These are phyloP conservation scores for Macropus fuliginosus DNA, from an alignment of 2,797 vertebrate genomes.

Conservation along the genomic window DNA sequence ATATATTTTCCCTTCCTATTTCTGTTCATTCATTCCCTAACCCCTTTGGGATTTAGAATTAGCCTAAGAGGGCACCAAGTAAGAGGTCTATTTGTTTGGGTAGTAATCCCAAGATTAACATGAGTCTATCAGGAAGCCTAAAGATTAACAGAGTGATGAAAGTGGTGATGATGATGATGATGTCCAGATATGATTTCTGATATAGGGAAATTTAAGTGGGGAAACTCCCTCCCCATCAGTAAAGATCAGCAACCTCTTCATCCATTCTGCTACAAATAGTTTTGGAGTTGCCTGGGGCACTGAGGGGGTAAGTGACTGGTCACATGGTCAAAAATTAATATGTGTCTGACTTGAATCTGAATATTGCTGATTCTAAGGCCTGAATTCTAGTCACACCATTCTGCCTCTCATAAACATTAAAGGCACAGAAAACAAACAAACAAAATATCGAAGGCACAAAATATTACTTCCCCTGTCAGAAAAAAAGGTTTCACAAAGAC, in stretches of 20 bases:
- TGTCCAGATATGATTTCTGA: not conserved
- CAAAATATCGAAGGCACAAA: not conserved
- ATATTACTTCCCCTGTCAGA: not conserved
- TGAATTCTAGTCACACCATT: not conserved
- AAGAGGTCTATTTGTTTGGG: not conserved
- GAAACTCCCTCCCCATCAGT: not conserved
- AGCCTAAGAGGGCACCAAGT: not conserved
- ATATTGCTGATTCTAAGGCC: not conserved
- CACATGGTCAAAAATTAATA: not conserved
- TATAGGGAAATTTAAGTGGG: not conserved
- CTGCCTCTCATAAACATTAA: not conserved
- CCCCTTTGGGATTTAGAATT: not conserved
- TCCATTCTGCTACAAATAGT: not conserved
- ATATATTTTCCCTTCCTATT: not conserved
- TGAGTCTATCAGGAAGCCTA: not conserved
- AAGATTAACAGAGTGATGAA: not conserved
- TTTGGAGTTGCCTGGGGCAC: not conserved
- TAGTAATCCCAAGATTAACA: not conserved
- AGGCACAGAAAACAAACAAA: not conserved
- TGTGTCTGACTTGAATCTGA: too few relatives aligned
- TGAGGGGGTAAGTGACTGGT: not conserved
- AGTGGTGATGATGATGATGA: not conserved
- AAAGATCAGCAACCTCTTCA: not conserved
- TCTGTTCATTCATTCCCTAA: not conserved
- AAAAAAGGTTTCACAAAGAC: not conserved